phyloP scores from a whole-genome alignment of 1,140 invertebrate species.

The Nomia melanderi region DNA sequence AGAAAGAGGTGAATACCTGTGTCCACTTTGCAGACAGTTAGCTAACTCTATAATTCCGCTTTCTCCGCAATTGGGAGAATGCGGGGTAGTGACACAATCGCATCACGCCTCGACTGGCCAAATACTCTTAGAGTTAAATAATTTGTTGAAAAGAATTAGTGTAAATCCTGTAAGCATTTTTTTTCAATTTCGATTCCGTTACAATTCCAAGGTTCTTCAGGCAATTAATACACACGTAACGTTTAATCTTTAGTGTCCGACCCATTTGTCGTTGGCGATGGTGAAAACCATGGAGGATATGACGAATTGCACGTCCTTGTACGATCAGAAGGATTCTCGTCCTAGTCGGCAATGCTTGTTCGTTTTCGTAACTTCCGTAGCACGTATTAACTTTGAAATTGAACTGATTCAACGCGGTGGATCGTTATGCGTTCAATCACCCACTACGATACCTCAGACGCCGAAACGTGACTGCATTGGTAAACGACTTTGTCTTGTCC shows the following conservation, averaged over 20 bases:
- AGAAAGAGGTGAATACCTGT: conserved; percentile 94
- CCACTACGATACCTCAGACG: conserved; percentile 83
- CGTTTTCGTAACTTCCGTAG: conserved; percentile 94
- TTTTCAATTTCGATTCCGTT: neutral
- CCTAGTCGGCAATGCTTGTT: conserved; percentile 89
- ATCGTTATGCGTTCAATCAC: conserved; percentile 83
- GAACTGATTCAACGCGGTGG: conserved; percentile 94
- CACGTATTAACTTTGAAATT: conserved; percentile 95
- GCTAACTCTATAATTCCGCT: conserved; percentile 96
- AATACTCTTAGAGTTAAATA: conserved; percentile 83
- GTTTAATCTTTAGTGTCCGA: conserved; percentile 78
- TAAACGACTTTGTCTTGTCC: conserved; percentile 74
- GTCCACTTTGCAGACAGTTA: conserved; percentile 95
- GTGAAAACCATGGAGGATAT: conserved; percentile 96
- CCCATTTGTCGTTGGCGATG: conserved; percentile 89
- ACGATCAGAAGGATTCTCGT: conserved; percentile 81
- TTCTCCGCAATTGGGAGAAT: conserved; percentile 88
- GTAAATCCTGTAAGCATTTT: conserved; percentile 82
- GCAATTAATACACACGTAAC: neutral
- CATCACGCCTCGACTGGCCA: conserved; percentile 81
- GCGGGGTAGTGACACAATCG: conserved; percentile 84
- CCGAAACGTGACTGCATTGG: conserved; percentile 94
- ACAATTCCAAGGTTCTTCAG: conserved; percentile 9
- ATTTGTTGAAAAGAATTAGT: conserved; percentile 86
- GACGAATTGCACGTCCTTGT: conserved; percentile 88